Evolutionary conservation across 2,113 vertebrate genomes (phyloP).

Genomic region (Mola mola): DNA sequence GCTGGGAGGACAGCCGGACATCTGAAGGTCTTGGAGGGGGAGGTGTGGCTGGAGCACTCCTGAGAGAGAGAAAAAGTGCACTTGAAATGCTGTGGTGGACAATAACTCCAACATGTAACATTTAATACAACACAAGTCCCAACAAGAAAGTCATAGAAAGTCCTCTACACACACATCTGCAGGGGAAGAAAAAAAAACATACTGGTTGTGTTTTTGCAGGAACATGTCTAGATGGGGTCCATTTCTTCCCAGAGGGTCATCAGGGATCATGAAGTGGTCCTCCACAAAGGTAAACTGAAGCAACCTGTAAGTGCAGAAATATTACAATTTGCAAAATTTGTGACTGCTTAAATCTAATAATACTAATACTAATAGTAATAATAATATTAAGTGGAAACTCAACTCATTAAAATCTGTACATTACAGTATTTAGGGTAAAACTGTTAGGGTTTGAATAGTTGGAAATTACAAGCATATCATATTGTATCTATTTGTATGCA

Average conservation of each 20-base stretch:
- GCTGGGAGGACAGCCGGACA: constrained; percentile 51
- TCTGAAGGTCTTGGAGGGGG: constrained; percentile 68
- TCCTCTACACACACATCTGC: neutral
- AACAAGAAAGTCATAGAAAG: no score
- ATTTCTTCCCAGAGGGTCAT: constrained; percentile 93
- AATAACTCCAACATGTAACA: neutral
- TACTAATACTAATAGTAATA: no score
- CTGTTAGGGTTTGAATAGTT: no score
- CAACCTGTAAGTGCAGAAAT: constrained; percentile 80
- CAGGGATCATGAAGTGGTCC: constrained; percentile 98
- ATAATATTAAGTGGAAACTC: no score
- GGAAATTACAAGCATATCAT: no score
- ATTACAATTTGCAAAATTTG: no score
- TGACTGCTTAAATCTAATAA: no score
- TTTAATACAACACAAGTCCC: no score
- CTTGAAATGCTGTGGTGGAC: neutral
- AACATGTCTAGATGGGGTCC: constrained; percentile 91
- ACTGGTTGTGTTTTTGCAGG: constrained; percentile 86
- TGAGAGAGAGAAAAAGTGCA: constrained; percentile 10
- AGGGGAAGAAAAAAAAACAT: neutral
- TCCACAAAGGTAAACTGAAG: constrained; percentile 96
- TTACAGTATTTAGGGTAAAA: no score
- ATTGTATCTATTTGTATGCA: no score
- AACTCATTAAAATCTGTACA: no score
- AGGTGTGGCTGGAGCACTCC: constrained; percentile 43